Percentiles rank a stretch among this genome's conserved stretches.
Conservation (phyloP, 2,797 vertebrate genomes). For the Syngnathus acus region DNA sequence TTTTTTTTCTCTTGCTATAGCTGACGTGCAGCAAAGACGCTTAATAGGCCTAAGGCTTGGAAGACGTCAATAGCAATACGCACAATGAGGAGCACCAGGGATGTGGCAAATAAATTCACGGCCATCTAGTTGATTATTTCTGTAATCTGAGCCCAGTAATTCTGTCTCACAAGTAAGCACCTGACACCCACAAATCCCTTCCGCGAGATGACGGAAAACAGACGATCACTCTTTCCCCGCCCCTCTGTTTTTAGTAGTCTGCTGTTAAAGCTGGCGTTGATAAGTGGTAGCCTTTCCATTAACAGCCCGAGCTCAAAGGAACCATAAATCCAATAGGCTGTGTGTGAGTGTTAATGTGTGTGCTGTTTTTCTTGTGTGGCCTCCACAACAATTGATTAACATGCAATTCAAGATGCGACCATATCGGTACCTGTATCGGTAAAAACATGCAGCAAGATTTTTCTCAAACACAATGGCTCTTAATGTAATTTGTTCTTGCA, state of each 20-base stretch:
- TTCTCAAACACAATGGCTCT: not conserved
- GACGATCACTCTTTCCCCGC: slow-evolving; percentile 61
- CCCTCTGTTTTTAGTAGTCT: slow-evolving; percentile 59
- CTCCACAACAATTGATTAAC: not conserved
- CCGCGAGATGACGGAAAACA: slow-evolving; percentile 63
- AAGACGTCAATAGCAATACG: slow-evolving; percentile 35
- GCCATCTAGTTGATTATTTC: slow-evolving; percentile 66
- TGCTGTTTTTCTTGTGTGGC: not conserved
- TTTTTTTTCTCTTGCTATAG: not conserved
- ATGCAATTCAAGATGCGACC: slow-evolving; percentile 7
- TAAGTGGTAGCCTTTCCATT: slow-evolving; percentile 68
- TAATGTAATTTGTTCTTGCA: not conserved
- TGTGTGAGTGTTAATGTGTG: slow-evolving; percentile 4
- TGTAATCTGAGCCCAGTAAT: slow-evolving; percentile 63
- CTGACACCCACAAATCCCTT: slow-evolving; percentile 46
- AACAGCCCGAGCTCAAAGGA: slow-evolving; percentile 55
- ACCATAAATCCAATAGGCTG: slow-evolving; percentile 49
- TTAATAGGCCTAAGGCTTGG: slow-evolving; percentile 20
- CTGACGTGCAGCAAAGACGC: slow-evolving; percentile 31
- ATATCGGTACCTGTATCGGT: too few species aligned
- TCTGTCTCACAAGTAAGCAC: slow-evolving; percentile 56
- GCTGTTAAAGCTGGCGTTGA: slow-evolving; percentile 65
- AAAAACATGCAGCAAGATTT: too few species aligned
- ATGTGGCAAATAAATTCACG: slow-evolving; percentile 46
- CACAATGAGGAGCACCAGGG: slow-evolving; percentile 35